Evolutionary conservation across 2,888 invertebrate genomes (phyloP).

Genomic region (Amphipoea lucens): DNA sequence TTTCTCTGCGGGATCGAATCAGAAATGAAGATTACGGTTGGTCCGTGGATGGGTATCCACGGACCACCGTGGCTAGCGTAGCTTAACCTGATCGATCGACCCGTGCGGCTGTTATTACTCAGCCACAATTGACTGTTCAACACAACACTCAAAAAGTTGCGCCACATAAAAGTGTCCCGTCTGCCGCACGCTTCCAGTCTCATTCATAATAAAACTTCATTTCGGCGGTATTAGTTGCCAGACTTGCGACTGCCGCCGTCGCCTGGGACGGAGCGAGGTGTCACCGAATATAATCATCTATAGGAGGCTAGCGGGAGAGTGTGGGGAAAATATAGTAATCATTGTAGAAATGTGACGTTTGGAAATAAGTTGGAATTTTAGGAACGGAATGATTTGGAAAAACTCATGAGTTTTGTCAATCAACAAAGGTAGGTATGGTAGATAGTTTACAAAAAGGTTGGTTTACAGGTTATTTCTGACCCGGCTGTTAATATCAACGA

Average conservation of each 20-base stretch:
- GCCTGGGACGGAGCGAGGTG: not conserved
- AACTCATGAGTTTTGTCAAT: not conserved
- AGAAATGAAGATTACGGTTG: too few species aligned
- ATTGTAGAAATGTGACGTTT: not conserved
- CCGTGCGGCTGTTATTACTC: too few species aligned
- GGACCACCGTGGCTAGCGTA: too few species aligned
- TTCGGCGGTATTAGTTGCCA: slow-evolving; percentile 42
- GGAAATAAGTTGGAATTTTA: not conserved
- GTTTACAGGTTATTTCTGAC: not conserved
- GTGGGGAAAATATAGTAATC: not conserved
- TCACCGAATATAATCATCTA: not conserved
- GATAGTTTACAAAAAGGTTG: not conserved
- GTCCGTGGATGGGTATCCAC: too few species aligned
- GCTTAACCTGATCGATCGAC: too few species aligned
- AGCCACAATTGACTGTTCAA: not conserved
- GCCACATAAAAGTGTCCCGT: slow-evolving; percentile 16
- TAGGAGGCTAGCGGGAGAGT: not conserved
- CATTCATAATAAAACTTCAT: slow-evolving; percentile 55
- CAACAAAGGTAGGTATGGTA: not conserved
- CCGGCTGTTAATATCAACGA: too few species aligned
- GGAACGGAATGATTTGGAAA: not conserved
- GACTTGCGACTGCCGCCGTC: slow-evolving; percentile 12
- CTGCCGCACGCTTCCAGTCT: not conserved
- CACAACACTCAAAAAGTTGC: not conserved
- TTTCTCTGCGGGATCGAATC: too few species aligned